Base-by-base conservation (phyloP, 2,888 invertebrate genomes). In the Nysson spinosus region DNA sequence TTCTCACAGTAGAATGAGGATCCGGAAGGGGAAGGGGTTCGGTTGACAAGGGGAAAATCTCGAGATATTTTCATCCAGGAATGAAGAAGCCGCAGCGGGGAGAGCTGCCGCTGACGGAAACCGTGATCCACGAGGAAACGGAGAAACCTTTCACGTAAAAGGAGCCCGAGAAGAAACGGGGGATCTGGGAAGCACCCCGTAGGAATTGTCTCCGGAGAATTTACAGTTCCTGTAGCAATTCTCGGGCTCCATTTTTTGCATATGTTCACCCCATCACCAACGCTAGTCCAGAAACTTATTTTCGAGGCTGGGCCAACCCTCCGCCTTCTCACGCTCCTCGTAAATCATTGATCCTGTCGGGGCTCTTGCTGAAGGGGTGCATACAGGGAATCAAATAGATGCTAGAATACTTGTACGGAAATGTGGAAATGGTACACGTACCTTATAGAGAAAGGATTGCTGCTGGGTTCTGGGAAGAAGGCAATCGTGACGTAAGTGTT, bases 161-260 rank as follows among this genome's bases (percentile, higher is more conserved):
- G 17, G 3, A 26, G 55, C 7, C 4, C 12, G 43, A 40, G 32
- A 58, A 37, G 16, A 40, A 55, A 46, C 28, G 22, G 42, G 57
- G 50, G 37, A 22, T 6, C 19, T 22, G 28, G 50, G 44, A 61
- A 71, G 50, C 52, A 42, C 54, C 44, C 60, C 65, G 57, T 57
- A 63, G 66, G 69, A 72, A 79, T 80, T 77, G 79, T 80, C 76
- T 80, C 69, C 52, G 28, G 72, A 78, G 78, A 73, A 79, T 80
- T 79, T 79, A 80, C 80, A 80, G 80, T 80, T 73, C 55, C 77
- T 66, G 35, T 34, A 62, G 72, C 76, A 71, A 77, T 77, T 77
- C 77, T 34, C 65, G 26, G 43, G 66, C 68, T 72, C 69, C 61
- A 44, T 72, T 74, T 79, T 75, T 76, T 78, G 78, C 76, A 78